These are phyloP conservation scores for Pachymerium ferrugineum DNA, from an alignment of 2,888 invertebrate genomes.

Conservation along the genomic window DNA sequence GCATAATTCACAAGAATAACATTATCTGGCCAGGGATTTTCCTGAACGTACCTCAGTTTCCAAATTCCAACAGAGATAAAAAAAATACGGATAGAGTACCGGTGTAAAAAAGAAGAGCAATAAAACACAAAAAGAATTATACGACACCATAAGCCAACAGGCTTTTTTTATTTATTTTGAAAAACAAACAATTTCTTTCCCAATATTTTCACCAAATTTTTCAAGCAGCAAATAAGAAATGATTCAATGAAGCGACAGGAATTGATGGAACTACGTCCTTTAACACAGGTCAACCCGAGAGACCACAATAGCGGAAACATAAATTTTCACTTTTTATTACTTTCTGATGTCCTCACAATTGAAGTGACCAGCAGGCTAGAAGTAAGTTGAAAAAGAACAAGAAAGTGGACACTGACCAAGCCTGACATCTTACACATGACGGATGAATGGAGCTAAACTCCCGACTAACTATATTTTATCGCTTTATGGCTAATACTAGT, in stretches of 20 bases:
- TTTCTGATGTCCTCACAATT: constrained; percentile 23
- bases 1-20: constrained; percentile 17
- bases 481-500: constrained; percentile 6
- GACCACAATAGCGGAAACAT: constrained; percentile 14
- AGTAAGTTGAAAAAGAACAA: not conserved
- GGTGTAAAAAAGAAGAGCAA: not conserved
- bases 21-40: not conserved
- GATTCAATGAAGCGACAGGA: constrained; percentile 24
- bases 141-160: not conserved
- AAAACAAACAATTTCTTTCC: not conserved
- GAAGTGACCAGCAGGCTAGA: too few relatives aligned
- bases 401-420: not conserved
- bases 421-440: constrained; percentile 16
- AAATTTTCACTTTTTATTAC: constrained; percentile 27
- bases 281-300: constrained; percentile 4
- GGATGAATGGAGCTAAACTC: not conserved
- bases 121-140: constrained; percentile 6
- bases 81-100: too few relatives aligned
- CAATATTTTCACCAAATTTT: constrained; percentile 8
- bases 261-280: constrained; percentile 1
- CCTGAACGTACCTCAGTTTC: not conserved
- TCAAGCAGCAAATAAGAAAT: constrained; percentile 21
- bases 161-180: not conserved
- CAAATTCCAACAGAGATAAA: not conserved
- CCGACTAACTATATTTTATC: constrained; percentile 5